These are phyloP conservation scores for Melitaea athalia DNA, from an alignment of 2,888 invertebrate species.

Conservation along the genomic window DNA sequence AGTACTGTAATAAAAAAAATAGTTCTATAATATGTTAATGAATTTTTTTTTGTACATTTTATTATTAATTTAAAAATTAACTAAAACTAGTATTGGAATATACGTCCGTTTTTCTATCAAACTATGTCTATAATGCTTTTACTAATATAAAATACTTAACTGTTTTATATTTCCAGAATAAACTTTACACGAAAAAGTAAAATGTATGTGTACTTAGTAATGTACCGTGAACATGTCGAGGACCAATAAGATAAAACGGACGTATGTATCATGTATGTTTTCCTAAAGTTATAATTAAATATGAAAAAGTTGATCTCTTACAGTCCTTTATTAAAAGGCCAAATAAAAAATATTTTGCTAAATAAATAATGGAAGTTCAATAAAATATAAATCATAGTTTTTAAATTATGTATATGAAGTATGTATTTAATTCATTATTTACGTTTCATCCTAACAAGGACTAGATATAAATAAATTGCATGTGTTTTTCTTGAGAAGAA, in stretches of 20 bases:
- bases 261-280: neutral
- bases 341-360: neutral
- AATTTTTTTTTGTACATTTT: neutral
- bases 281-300: neutral
- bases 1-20: neutral
- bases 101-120: neutral
- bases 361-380: neutral
- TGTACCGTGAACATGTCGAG: neutral
- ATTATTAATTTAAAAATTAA: neutral
- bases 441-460: conserved; percentile 11
- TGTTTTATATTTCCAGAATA: too few species aligned
- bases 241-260: neutral
- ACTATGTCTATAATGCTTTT: neutral
- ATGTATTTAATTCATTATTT: neutral
- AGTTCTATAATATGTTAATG: neutral
- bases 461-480: conserved; percentile 31
- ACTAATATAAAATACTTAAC: too few species aligned
- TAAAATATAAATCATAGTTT: neutral
- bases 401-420: neutral
- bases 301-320: neutral
- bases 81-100: neutral
- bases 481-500: conserved; percentile 39
- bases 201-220: too few species aligned
- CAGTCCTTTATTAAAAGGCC: neutral
- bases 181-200: too few species aligned